phyloP scores from a whole-genome alignment of 2,888 invertebrate genomes.

The Blastobasis lacticolella region DNA sequence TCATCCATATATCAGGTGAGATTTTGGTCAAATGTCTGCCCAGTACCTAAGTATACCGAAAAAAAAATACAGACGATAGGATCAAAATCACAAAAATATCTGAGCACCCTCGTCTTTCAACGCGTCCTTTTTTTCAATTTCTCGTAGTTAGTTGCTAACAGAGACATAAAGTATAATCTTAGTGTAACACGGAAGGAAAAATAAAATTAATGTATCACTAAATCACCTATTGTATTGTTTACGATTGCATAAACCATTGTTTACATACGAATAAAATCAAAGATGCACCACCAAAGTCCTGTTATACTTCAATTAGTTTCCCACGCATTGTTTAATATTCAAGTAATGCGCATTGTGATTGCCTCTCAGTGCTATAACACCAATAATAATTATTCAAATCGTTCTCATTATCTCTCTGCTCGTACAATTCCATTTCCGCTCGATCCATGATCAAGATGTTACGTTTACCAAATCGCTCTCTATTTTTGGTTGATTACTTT shows the following conservation, averaged over 20 bases:
- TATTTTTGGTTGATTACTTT: neutral
- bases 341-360: constrained; percentile 34
- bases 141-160: too few relatives aligned
- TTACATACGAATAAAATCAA: constrained; percentile 13
- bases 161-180: too few relatives aligned
- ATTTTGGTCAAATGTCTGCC: too few relatives aligned
- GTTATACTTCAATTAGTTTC: constrained; percentile 46
- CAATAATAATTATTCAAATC: constrained; percentile 52
- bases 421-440: constrained; percentile 33
- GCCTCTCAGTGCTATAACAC: constrained; percentile 28
- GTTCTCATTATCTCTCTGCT: constrained; percentile 33
- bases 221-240: constrained; percentile 19
- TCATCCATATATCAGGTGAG: neutral
- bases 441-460: constrained; percentile 24
- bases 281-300: constrained; percentile 21
- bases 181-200: neutral
- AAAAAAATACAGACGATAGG: too few relatives aligned
- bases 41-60: too few relatives aligned
- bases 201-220: constrained; percentile 10
- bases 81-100: too few relatives aligned
- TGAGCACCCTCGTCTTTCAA: too few relatives aligned
- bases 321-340: constrained; percentile 52
- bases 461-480: constrained; percentile 30
- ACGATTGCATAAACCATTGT: constrained; percentile 17
- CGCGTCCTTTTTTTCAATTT: too few relatives aligned